phyloP scores from a whole-genome alignment of 2,797 vertebrate species.

The Ctenosaura bakeri region DNA sequence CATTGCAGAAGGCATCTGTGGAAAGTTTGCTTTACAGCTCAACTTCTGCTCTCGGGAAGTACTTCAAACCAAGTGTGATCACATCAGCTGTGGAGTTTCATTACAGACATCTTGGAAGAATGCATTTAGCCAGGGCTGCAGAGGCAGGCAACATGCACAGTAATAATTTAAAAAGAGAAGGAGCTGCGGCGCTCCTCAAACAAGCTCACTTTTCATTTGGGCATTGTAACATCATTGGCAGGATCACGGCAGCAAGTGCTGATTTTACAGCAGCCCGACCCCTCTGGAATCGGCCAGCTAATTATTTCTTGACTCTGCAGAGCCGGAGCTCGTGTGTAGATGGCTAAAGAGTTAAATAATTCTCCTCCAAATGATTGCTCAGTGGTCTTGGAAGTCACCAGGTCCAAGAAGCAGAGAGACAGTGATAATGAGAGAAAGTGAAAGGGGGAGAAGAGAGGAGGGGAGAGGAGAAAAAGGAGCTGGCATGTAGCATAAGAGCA shows the following conservation, averaged over 20 bases:
- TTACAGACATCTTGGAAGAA: not conserved
- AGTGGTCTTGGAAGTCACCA: constrained; percentile 57
- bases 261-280: constrained; percentile 10
- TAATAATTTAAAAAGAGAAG: constrained; percentile 23
- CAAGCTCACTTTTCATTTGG: constrained; percentile 21
- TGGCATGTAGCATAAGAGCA: constrained; percentile 51
- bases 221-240: not conserved
- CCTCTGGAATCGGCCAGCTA: constrained; percentile 17
- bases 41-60: constrained; percentile 14
- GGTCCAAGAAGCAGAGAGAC: constrained; percentile 63
- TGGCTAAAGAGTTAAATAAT: constrained; percentile 71
- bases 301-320: constrained; percentile 20
- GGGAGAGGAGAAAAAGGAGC: constrained; percentile 53
- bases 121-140: not conserved
- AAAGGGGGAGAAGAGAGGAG: constrained; percentile 20
- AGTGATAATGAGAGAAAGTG: constrained; percentile 61
- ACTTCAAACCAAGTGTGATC: not conserved
- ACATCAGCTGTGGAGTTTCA: constrained; percentile 28
- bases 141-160: not conserved
- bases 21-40: constrained; percentile 37
- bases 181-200: constrained; percentile 29
- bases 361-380: constrained; percentile 85
- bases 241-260: constrained; percentile 32
- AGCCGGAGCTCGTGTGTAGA: constrained; percentile 32
- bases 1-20: constrained; percentile 40